Evolutionary conservation across 2,113 vertebrate genomes (phyloP).

Genomic region (Hypanus sabinus): DNA sequence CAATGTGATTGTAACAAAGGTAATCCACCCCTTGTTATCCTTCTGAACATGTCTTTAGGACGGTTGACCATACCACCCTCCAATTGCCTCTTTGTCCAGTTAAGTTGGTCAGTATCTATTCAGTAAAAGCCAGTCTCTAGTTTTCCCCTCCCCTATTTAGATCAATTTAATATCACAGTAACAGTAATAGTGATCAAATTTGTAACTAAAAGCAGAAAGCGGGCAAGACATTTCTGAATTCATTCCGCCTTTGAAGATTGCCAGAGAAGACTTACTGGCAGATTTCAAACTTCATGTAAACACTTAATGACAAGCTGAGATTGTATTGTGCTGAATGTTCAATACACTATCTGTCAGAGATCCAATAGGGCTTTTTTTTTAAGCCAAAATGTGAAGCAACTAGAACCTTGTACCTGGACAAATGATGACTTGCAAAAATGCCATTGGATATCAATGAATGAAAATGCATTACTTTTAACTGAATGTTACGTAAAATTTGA

Average conservation of each 20-base stretch:
- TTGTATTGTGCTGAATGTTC: constrained; percentile 23
- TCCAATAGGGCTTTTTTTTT: not conserved
- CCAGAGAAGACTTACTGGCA: not conserved
- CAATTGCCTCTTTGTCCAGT: too few species aligned
- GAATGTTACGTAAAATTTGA: not conserved
- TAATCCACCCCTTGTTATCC: too few species aligned
- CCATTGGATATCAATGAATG: not conserved
- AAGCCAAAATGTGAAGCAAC: not conserved
- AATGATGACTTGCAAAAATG: not conserved
- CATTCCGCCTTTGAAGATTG: not conserved
- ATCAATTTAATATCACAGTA: too few species aligned
- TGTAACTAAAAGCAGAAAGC: not conserved
- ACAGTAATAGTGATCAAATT: not conserved
- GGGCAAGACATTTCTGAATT: not conserved
- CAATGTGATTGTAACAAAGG: too few species aligned
- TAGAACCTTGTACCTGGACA: constrained; percentile 17
- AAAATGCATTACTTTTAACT: constrained; percentile 6
- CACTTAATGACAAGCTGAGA: not conserved
- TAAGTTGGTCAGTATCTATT: too few species aligned
- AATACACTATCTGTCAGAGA: not conserved
- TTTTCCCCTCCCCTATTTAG: too few species aligned
- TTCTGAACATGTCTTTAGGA: too few species aligned
- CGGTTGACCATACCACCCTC: too few species aligned
- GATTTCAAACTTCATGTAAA: not conserved
- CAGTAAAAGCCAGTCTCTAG: too few species aligned